phyloP scores from a whole-genome alignment of 2,797 vertebrate genomes.

The Orestias chungarensis region DNA sequence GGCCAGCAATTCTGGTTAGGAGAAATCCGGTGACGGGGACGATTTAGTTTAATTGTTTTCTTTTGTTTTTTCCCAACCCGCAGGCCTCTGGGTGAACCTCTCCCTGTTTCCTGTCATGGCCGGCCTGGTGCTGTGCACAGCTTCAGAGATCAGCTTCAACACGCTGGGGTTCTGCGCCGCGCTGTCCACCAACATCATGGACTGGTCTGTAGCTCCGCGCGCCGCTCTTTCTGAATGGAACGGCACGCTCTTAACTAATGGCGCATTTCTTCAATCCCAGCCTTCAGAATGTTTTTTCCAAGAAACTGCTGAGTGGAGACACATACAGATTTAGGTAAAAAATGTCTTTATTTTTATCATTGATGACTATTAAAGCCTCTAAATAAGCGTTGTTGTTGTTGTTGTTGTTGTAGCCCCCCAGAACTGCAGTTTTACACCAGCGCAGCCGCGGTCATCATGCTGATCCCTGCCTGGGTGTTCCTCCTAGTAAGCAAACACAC shows the following conservation, averaged over 20 bases:
- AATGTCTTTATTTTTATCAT: background rate
- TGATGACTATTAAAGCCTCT: background rate
- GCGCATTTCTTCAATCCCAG: slow-evolving; percentile 70
- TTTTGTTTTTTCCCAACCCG: background rate
- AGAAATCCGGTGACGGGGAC: accelerated
- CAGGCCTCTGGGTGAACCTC: slow-evolving; percentile 93
- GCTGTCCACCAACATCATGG: slow-evolving; percentile 97
- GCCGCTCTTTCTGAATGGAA: background rate
- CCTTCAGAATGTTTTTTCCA: slow-evolving; percentile 98
- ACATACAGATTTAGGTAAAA: slow-evolving; percentile 93
- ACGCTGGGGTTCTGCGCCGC: slow-evolving; percentile 93
- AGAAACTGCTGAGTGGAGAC: slow-evolving; percentile 95
- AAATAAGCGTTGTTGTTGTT: background rate
- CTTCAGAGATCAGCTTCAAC: slow-evolving; percentile 94
- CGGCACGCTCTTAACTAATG: slow-evolving; percentile 16
- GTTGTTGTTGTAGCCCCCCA: slow-evolving; percentile 80
- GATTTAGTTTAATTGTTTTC: background rate
- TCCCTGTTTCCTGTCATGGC: slow-evolving; percentile 94
- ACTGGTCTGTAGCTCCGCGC: slow-evolving; percentile 82
- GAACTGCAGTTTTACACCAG: slow-evolving; percentile 98
- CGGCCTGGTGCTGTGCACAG: slow-evolving; percentile 91
- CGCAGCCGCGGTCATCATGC: slow-evolving; percentile 91
- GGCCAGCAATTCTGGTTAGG: background rate
- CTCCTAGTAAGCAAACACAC: slow-evolving; percentile 84
- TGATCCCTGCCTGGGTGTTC: slow-evolving; percentile 94